Base-by-base conservation (phyloP, 2,888 invertebrate genomes). In the Thysanoteuthis rhombus region DNA sequence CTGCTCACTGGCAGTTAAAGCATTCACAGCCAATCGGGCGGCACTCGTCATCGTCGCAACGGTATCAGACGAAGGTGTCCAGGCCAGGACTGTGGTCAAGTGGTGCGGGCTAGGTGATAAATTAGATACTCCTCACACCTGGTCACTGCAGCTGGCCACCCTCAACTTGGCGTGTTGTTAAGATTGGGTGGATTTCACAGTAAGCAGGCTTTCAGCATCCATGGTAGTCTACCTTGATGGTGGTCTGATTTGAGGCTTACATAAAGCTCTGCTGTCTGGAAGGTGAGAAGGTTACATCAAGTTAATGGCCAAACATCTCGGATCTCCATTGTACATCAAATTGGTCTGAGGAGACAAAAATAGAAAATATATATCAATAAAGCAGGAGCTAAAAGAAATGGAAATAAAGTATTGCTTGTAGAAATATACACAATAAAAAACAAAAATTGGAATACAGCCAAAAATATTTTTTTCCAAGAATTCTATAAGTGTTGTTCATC, bases 21-120 rank as follows among this genome's bases (percentile, higher is more conserved):
- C 40, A 40, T 92, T 92, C 42, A 92, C 92, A n/a, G 92, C 92
- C 45, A 92, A 39, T 92, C 45, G 92, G 32, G 92, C 92, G 40
- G 92, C 92, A 40, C 92, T 92, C 92, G 92, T 92, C 92, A 92
- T 92, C 32, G 45, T 92, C 45, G 40, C 40, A 75, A 75, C 75
- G 75, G 75, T 75, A 75, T 75, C 75, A n/a, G 75, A 75, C 0
- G 75, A 75, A n/a, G 75, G 75, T 75, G 75, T 75, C 75, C 75
- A 75, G 12, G 75, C 75, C 75, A 75, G 75, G 75, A 75, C n/a
- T 75, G 75, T n/a, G 75, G 75, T 75, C n/a, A 75, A 75, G 75
- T n/a, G 36, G 75, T 75, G 75, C n/a, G n/a, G 36, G 75, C n/a
- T 75, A 36, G 75, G n/a, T 75, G n/a, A 75, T 75, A n/a, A n/a